Percentiles rank a stretch among this genome's conserved stretches.
Conservation (phyloP, 2,797 vertebrate genomes). For the Xyrichtys novacula region DNA sequence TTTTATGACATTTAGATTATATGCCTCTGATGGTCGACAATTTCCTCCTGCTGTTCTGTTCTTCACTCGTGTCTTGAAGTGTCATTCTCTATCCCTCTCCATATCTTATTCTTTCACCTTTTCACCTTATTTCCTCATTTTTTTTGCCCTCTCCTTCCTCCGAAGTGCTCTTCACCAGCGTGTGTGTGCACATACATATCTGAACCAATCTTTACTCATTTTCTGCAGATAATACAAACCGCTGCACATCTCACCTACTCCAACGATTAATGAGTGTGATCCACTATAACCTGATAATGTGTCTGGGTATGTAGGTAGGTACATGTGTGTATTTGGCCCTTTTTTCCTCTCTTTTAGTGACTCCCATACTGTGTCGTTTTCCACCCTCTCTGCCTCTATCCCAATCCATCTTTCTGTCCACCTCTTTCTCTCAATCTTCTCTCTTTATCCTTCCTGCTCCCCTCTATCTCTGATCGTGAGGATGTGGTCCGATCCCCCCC, state of each 20-base stretch:
- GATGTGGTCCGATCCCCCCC: slow-evolving; percentile 37
- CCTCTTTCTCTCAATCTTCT: slow-evolving; percentile 24
- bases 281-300: slow-evolving; percentile 78
- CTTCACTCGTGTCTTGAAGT: slow-evolving; percentile 46
- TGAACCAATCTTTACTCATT: slow-evolving; percentile 71
- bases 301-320: slow-evolving; percentile 41
- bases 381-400: slow-evolving; percentile 34
- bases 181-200: slow-evolving; percentile 46
- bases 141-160: slow-evolving; percentile 17
- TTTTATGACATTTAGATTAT: slow-evolving; percentile 68
- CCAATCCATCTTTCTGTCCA: slow-evolving; percentile 42
- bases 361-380: slow-evolving; percentile 17
- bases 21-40: slow-evolving; percentile 40
- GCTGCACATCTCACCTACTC: slow-evolving; percentile 78
- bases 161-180: slow-evolving; percentile 26
- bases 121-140: slow-evolving; percentile 51
- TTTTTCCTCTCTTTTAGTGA: slow-evolving; percentile 19
- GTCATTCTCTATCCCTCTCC: slow-evolving; percentile 45
- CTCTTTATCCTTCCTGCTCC: slow-evolving; percentile 25
- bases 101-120: slow-evolving; percentile 48
- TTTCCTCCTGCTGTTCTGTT: slow-evolving; percentile 50
- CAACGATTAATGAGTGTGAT: slow-evolving; percentile 78
- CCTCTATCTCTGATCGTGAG: slow-evolving; percentile 23
- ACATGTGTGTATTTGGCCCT: slow-evolving; percentile 3
- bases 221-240: slow-evolving; percentile 73